Evolutionary conservation across 2,113 vertebrate genomes (phyloP).

Genomic region (Nothocercus nigrocapillus): DNA sequence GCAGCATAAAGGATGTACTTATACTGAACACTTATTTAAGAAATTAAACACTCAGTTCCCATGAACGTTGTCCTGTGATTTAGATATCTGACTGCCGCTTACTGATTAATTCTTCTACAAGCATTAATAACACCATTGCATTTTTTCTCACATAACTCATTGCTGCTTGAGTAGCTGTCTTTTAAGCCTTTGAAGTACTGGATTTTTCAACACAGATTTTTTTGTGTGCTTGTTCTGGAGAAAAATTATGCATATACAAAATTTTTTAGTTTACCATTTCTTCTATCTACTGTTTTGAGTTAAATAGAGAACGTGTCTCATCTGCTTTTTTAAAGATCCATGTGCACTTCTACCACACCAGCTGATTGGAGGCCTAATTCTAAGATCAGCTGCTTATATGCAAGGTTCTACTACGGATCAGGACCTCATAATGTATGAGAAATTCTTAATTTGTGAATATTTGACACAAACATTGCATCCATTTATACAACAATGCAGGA

Average conservation of each 20-base stretch:
- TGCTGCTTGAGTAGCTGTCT: background rate
- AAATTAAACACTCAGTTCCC: background rate
- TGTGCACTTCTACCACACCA: background rate
- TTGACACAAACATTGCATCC: background rate
- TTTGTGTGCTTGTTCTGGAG: background rate
- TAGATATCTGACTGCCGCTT: background rate
- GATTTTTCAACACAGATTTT: background rate
- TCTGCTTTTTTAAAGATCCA: background rate
- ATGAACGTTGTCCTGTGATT: background rate
- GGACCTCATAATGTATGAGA: background rate
- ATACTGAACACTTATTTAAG: background rate
- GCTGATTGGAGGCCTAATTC: background rate
- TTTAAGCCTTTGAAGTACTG: background rate
- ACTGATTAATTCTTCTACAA: background rate
- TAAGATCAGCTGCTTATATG: background rate
- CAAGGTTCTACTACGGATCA: background rate
- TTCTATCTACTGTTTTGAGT: background rate
- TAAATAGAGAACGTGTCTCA: background rate
- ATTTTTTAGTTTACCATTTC: background rate
- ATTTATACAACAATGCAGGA: background rate
- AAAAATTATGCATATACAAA: background rate
- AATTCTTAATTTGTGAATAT: background rate
- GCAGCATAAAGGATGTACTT: background rate
- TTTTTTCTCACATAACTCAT: background rate
- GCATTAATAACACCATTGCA: background rate